Percentiles rank a stretch among this genome's conserved stretches.
phyloP scores from a whole-genome alignment of 2,113 vertebrate genomes.

The Clinocottus analis region DNA sequence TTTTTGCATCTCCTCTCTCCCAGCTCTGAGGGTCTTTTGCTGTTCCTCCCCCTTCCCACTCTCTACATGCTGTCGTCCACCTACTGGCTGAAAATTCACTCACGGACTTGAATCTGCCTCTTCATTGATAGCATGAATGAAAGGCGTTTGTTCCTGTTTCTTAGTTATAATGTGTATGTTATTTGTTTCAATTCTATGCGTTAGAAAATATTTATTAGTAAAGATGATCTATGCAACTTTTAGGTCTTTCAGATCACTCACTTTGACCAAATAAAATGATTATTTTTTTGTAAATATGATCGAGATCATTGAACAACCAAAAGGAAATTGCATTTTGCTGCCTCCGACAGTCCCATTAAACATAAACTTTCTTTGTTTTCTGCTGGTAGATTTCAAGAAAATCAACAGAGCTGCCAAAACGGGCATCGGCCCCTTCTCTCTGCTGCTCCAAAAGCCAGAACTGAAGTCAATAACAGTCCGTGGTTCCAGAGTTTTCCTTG shows the following conservation, averaged over 20 bases:
- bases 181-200: conserved; percentile 1
- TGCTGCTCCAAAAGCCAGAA: conserved; percentile 44
- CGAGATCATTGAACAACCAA: not conserved
- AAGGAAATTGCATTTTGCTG: not conserved
- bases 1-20: conserved; percentile 67
- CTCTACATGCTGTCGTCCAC: conserved; percentile 65
- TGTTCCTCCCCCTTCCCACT: conserved; percentile 53
- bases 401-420: conserved; percentile 31
- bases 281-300: not conserved
- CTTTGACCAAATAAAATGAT: not conserved
- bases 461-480: conserved; percentile 54
- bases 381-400: conserved; percentile 44
- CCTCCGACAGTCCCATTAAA: conserved; percentile 9
- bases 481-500: conserved; percentile 74
- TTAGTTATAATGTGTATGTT: not conserved
- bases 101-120: conserved; percentile 38
- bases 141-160: conserved; percentile 51
- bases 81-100: conserved; percentile 70
- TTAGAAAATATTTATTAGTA: not conserved
- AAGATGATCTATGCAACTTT: not conserved
- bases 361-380: conserved; percentile 21
- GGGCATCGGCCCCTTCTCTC: conserved; percentile 29
- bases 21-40: conserved; percentile 45
- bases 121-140: conserved; percentile 62
- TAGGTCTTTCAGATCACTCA: not conserved